Evolutionary conservation across 1,140 invertebrate species (phyloP).

Genomic region (Caerostris extrusa): DNA sequence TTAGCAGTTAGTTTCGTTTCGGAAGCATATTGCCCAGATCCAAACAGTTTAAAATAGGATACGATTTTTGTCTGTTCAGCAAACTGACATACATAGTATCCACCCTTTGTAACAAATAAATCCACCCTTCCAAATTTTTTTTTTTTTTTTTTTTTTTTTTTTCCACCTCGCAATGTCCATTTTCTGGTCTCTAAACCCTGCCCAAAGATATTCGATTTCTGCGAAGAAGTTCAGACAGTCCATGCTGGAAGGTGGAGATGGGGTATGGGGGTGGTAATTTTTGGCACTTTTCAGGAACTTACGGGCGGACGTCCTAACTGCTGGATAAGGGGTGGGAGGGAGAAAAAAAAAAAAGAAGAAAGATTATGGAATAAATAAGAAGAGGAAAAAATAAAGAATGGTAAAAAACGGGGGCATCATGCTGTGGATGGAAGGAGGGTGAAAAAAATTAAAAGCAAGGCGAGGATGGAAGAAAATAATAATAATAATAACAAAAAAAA

Average conservation of each 20-base stretch:
- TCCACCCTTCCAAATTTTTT: neutral
- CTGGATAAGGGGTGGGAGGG: neutral
- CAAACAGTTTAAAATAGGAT: neutral
- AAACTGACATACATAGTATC: neutral
- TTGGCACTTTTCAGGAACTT: conserved; percentile 33
- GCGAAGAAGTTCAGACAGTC: neutral
- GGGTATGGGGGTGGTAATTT: neutral
- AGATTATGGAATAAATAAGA: neutral
- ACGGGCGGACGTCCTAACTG: conserved; percentile 25
- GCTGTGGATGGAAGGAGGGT: neutral
- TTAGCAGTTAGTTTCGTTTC: neutral
- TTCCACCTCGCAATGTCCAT: neutral
- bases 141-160: no score
- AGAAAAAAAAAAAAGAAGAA: neutral
- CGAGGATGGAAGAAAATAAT: neutral
- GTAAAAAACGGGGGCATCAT: conserved; percentile 9
- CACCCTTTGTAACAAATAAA: neutral
- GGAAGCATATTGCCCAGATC: neutral
- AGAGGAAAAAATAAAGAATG: neutral
- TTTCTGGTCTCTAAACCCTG: neutral
- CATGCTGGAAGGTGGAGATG: neutral
- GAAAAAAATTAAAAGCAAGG: neutral
- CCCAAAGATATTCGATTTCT: conserved; percentile 1
- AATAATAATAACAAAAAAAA: neutral
- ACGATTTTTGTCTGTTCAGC: neutral